Evolutionary conservation across 2,797 vertebrate genomes (phyloP), one percentile per base, ranked within the genome.

Genomic region (Chloroceryle inda): DNA sequence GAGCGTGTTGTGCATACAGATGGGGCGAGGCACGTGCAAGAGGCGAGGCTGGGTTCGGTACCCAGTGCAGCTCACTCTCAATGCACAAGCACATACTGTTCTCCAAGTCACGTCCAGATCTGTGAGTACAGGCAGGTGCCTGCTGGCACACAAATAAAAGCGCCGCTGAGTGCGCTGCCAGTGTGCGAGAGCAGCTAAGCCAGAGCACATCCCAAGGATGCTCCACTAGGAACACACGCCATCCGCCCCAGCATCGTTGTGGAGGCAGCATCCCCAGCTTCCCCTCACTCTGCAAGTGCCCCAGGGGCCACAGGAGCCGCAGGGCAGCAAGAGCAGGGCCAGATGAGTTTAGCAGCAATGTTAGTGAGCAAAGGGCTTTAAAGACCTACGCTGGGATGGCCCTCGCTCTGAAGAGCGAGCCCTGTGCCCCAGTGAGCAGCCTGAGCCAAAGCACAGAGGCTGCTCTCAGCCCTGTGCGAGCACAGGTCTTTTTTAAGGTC

Each of bases 81-180:
- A 96, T 95, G 92, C 91, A 96, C 89, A 96, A 96, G 92, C 92
- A 94, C 94, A 94, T 1, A 63, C 89, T 75, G 91, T 72, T 84
- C 87, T 96, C 95, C 96, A 94, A 94, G 92, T 94, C 91, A 96
- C 95, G 87, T 95, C 94, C 88, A 11, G 77, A 93, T 44, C 88
- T 63, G 68, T 9, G 75, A 94, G 95, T 24, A 93, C 94, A 95
- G 0, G 89, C 96, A 96, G 95, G 96, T 96, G 96, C 92, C 91
- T 78, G 64, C 85, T 96, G 96, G 95, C 94, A 96, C 87, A 52
- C 72, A 67, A 83, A 77, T 84, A 83, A 92, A 96, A 93, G 94
- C 45, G 1, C 42, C 42, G 84, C 95, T 87, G 92, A 95, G 88
- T 53, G 24, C 9, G 0, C 86, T 67, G 92, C 80, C 67, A 56